Percentiles rank a stretch among this genome's conserved stretches.
Evolutionary conservation across 2,888 invertebrate genomes (phyloP).

Genomic region (Epirrhoe alternata): DNA sequence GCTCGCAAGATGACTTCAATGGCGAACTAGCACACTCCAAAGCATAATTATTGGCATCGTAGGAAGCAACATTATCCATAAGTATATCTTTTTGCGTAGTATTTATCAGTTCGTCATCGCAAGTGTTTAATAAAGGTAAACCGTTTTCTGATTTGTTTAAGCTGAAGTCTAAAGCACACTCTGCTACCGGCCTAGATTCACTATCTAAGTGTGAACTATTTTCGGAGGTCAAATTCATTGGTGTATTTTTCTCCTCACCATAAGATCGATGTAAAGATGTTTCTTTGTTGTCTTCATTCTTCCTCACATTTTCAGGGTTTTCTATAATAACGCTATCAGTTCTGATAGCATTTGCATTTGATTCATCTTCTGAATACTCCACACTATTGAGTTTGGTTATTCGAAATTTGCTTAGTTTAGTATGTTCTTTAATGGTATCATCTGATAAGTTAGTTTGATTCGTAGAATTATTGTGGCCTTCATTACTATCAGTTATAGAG

Average conservation of each 20-base stretch:
- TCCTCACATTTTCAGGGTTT: conserved; percentile 74
- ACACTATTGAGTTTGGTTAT: conserved; percentile 58
- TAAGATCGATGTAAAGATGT: conserved; percentile 29
- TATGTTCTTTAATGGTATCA: conserved; percentile 61
- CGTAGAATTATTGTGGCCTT: conserved; percentile 10
- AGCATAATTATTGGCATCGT: conserved; percentile 4
- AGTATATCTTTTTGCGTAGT: conserved; percentile 1
- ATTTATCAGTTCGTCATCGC: conserved; percentile 31
- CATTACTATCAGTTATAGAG: conserved; percentile 17
- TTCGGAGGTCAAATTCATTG: conserved; percentile 60
- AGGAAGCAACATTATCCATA: background rate
- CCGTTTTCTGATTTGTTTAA: conserved; percentile 54
- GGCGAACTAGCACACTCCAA: background rate
- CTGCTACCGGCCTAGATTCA: conserved; percentile 39
- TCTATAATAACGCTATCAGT: conserved; percentile 80
- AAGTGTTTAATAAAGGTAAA: conserved; percentile 33
- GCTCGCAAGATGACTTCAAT: conserved; percentile 5
- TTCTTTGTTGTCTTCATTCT: conserved; percentile 52
- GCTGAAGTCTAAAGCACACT: conserved; percentile 71
- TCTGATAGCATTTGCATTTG: conserved; percentile 55
- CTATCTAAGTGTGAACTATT: conserved; percentile 32
- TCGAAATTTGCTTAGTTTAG: conserved; percentile 75
- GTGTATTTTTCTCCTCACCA: conserved; percentile 24
- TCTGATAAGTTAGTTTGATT: conserved; percentile 16
- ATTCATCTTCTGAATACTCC: conserved; percentile 46